Conservation (phyloP, 2,797 vertebrate genomes). For the Hapalemur alaotrensis region DNA sequence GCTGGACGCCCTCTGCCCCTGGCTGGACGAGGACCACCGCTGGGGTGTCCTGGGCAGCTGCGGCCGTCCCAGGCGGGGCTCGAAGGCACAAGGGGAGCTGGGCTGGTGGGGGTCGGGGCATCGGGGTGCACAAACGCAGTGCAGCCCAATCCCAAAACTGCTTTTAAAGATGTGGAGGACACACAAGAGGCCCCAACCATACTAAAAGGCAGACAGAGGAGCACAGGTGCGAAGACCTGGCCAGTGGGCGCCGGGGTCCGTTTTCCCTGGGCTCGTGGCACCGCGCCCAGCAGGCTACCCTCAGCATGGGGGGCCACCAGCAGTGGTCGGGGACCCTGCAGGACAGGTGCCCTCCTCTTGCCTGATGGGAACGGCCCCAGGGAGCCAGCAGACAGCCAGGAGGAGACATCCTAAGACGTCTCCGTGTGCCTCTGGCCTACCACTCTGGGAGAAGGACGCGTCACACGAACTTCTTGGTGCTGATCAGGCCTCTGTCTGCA, state of each 20-base stretch:
- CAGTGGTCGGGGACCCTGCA: neutral
- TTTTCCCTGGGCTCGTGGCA: too few species aligned
- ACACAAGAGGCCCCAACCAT: neutral
- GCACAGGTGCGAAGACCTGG: neutral
- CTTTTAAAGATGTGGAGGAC: neutral
- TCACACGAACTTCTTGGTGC: fast-evolving
- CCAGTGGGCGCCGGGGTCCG: neutral
- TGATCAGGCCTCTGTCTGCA: neutral
- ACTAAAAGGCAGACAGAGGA: neutral
- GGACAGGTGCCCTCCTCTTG: neutral
- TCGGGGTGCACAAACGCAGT: neutral
- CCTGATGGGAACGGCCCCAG: neutral
- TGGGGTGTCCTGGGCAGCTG: too few species aligned
- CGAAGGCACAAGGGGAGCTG: neutral
- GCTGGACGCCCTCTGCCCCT: too few species aligned
- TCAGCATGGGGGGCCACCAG: neutral
- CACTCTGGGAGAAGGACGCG: neutral
- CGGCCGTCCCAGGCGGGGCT: neutral
- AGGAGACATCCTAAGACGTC: neutral
- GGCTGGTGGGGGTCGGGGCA: fast-evolving
- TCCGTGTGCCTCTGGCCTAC: neutral
- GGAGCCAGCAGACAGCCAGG: too few species aligned
- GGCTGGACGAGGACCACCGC: neutral
- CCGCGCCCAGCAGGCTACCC: neutral
- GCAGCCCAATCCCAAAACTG: neutral